Percentiles rank a stretch among this genome's conserved stretches.
phyloP scores from a whole-genome alignment of 1,140 invertebrate genomes.

The Plutomurus gul region DNA sequence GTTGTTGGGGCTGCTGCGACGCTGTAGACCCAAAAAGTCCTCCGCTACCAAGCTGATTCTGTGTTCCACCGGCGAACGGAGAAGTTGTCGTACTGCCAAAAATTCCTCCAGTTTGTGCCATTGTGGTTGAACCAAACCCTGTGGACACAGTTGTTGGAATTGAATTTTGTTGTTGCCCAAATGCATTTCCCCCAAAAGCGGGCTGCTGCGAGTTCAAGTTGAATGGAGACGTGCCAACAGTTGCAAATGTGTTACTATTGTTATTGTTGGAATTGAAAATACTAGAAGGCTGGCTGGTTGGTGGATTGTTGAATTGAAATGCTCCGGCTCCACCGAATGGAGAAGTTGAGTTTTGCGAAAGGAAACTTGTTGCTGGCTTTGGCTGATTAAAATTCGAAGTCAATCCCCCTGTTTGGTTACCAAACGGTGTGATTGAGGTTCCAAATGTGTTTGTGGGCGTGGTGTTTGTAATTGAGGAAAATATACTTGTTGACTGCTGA shows the following conservation, averaged over 20 bases:
- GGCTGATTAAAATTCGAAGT: slow-evolving; percentile 36
- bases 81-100: slow-evolving; percentile 55
- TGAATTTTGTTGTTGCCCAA: slow-evolving; percentile 42
- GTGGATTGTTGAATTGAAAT: slow-evolving; percentile 37
- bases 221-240: slow-evolving; percentile 43
- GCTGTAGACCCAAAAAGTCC: slow-evolving; percentile 58
- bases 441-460: slow-evolving; percentile 26
- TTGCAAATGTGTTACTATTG: slow-evolving; percentile 44
- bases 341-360: slow-evolving; percentile 15
- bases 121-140: slow-evolving; percentile 59
- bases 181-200: slow-evolving; percentile 22
- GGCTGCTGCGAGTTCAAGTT: slow-evolving; percentile 39
- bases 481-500: slow-evolving; percentile 35
- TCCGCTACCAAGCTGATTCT: not conserved
- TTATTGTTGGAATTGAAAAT: slow-evolving; percentile 38
- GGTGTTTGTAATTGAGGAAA: slow-evolving; percentile 34
- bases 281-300: slow-evolving; percentile 38
- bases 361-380: slow-evolving; percentile 44
- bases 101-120: not conserved
- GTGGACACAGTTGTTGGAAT: slow-evolving; percentile 57
- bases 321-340: not conserved
- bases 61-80: not conserved
- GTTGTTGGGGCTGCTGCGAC: slow-evolving; percentile 20
- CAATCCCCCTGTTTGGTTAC: slow-evolving; percentile 33
- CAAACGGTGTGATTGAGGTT: slow-evolving; percentile 39